A percentile compares a stretch with the other conserved stretches of the same genome.
Conservation (phyloP, 1,140 invertebrate genomes). For the Doryteuthis pealeii region DNA sequence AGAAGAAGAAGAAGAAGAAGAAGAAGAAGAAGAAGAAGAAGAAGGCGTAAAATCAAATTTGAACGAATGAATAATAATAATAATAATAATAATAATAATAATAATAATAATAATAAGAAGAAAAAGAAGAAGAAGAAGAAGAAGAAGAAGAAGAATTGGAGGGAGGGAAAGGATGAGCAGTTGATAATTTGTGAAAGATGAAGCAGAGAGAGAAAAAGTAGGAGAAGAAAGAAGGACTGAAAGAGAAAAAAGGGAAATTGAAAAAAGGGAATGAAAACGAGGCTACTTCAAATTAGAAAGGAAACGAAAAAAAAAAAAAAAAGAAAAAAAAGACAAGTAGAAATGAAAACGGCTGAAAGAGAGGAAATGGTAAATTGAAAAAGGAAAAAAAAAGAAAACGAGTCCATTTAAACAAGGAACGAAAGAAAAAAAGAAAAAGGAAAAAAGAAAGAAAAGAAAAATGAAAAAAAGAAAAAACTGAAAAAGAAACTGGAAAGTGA, state of each 20-base stretch:
- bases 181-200: background rate
- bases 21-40: too few species aligned
- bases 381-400: background rate
- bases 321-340: background rate
- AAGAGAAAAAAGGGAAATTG: background rate
- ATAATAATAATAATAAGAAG: background rate
- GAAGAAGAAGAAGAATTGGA: too few species aligned
- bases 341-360: background rate
- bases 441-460: too few species aligned
- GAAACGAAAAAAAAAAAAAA: background rate
- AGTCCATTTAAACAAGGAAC: background rate
- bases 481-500: too few species aligned
- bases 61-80: too few species aligned
- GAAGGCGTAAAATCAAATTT: too few species aligned
- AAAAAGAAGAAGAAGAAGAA: background rate
- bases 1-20: too few species aligned
- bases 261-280: background rate
- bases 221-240: background rate
- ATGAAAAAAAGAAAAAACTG: too few species aligned
- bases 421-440: background rate
- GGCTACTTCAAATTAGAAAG: background rate
- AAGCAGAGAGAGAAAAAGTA: background rate
- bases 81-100: background rate
- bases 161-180: background rate
- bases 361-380: background rate